phyloP scores from a whole-genome alignment of 2,888 invertebrate species.

The Trileptium ribeirensis region DNA sequence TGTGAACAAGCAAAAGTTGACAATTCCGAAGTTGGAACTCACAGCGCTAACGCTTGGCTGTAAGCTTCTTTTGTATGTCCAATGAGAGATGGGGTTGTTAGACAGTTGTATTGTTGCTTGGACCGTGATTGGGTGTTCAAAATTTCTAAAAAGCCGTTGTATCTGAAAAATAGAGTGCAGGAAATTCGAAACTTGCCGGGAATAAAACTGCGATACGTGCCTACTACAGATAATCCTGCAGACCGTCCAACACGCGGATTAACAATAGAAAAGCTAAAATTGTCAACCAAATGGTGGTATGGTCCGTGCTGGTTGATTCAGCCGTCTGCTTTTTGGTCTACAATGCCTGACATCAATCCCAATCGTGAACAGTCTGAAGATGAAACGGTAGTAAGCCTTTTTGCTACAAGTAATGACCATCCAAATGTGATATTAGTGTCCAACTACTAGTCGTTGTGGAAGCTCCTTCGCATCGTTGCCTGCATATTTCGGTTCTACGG shows the following conservation, averaged over 20 bases:
- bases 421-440: background rate
- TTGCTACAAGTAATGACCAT: background rate
- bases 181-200: background rate
- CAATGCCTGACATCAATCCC: background rate
- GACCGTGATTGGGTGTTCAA: slow-evolving; percentile 8
- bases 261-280: background rate
- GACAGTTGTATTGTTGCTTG: background rate
- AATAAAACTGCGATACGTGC: background rate
- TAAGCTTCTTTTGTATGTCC: slow-evolving; percentile 14
- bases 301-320: background rate
- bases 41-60: slow-evolving; percentile 10
- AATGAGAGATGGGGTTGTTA: background rate
- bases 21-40: background rate
- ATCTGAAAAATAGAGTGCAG: background rate
- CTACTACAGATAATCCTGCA: background rate
- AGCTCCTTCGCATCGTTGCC: background rate
- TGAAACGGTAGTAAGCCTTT: background rate
- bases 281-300: background rate
- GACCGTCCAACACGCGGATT: background rate
- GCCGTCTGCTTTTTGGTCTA: background rate
- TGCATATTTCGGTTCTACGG: background rate
- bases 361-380: background rate
- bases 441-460: background rate
- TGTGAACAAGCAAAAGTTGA: background rate
- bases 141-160: background rate